Conservation (phyloP, 2,888 invertebrate genomes). For the Petrolisthes manimaculis region DNA sequence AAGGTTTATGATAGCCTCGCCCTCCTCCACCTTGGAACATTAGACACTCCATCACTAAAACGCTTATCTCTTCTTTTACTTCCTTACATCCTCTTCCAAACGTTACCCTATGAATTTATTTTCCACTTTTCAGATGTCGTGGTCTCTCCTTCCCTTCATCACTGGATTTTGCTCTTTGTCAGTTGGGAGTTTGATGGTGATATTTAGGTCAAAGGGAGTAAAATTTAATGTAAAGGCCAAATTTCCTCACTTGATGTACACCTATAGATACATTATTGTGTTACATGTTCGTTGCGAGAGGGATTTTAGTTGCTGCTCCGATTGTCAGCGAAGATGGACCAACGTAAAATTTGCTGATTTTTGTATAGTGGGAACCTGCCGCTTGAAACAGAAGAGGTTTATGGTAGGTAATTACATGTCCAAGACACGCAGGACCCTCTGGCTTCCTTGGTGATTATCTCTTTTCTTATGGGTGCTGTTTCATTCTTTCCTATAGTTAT, state of each 20-base stretch:
- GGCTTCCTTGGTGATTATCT: not conserved
- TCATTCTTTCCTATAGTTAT: not conserved
- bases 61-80: not conserved
- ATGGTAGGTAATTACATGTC: not conserved
- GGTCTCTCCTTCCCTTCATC: too few species aligned
- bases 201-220: too few species aligned
- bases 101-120: too few species aligned
- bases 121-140: not conserved
- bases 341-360: not conserved
- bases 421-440: not conserved
- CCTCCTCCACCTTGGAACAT: constrained; percentile 17
- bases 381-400: not conserved
- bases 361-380: not conserved
- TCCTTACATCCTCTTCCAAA: not conserved
- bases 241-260: too few species aligned
- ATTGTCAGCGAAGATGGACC: too few species aligned
- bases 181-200: too few species aligned
- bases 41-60: not conserved
- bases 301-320: too few species aligned
- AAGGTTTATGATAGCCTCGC: not conserved
- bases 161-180: not conserved
- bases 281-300: too few species aligned
- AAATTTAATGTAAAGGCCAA: too few species aligned
- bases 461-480: not conserved
- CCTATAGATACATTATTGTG: too few species aligned